Evolutionary conservation across 1,140 invertebrate genomes (phyloP).

Genomic region (Muscidifurax raptorellus): DNA sequence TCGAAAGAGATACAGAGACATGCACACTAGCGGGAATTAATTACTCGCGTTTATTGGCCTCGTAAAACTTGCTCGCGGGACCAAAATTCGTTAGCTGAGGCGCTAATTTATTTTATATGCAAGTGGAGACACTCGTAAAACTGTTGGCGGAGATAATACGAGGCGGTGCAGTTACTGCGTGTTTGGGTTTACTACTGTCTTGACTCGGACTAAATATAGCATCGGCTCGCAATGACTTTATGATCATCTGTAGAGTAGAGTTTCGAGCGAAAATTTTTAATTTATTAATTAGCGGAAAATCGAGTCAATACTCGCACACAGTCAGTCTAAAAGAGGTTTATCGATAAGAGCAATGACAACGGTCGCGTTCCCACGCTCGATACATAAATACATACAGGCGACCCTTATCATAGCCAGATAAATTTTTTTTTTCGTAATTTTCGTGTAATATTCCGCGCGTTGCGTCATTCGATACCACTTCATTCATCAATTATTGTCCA

Average conservation of each 20-base stretch:
- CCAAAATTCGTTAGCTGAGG: conserved; percentile 44
- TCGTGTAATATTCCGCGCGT: not conserved
- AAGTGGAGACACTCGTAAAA: conserved; percentile 35
- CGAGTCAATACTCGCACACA: not conserved
- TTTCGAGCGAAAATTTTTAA: not conserved
- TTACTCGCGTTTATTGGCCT: conserved; percentile 42
- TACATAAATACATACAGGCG: not conserved
- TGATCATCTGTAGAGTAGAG: not conserved
- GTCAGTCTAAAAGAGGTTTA: not conserved
- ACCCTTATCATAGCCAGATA: not conserved
- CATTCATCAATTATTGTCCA: not conserved
- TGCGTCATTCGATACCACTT: not conserved
- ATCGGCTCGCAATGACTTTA: conserved; percentile 14
- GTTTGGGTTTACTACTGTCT: conserved; percentile 24
- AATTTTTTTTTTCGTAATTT: not conserved
- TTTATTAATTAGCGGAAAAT: not conserved
- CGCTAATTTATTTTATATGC: conserved; percentile 47
- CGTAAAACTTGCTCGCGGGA: conserved; percentile 19
- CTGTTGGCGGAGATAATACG: conserved; percentile 23
- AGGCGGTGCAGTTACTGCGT: conserved; percentile 4
- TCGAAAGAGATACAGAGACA: not conserved
- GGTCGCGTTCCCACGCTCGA: not conserved
- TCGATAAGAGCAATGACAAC: not conserved
- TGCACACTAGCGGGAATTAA: conserved; percentile 19
- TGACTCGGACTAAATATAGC: conserved; percentile 2